Evolutionary conservation across 2,113 vertebrate genomes (phyloP), one percentile per base, ranked within the genome.

Genomic region (Thinocorus orbignyianus): DNA sequence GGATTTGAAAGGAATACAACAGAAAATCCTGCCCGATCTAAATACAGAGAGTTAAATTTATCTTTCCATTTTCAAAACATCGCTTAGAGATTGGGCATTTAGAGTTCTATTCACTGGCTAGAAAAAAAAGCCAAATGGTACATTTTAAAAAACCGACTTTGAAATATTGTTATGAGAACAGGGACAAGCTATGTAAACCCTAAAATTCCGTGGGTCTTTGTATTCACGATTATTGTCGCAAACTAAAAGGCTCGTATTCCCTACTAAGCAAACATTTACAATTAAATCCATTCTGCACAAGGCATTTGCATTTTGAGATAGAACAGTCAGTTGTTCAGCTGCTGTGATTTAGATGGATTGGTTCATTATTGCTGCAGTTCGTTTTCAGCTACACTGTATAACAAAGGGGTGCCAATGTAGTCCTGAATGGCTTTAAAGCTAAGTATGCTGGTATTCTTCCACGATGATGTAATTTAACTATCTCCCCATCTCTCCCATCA

Each of bases 251-350:
- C 95, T 95, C 88, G 89, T 96, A 96, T 97, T 97, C 96, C 96
- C 96, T 85, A 95, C 94, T 94, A 97, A 96, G 96, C 95, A 97
- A 97, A 97, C 96, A 97, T 94, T 94, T 94, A 95, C 96, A 96
- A 97, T 97, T 97, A 97, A 96, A 97, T 94, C 86, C 93, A 97
- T 97, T 97, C 97, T 97, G 92, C 93, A 92, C 88, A 91, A 96
- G 87, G 57, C 91, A 96, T 96, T 97, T 97, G 97, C 96, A 97
- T 97, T 96, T 96, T 96, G 93, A 97, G 95, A 96, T 94, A 95
- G 94, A 97, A 92, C 83, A 97, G 95, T 95, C 92, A 94, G 95
- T 97, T 90, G 95, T 97, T 95, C 96, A 96, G 95, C 95, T 97
- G 94, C 95, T 96, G 96, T 95, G 94, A 96, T 96, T 95, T 95